Base-by-base conservation (phyloP, 2,113 vertebrate species). In the Tachuris rubrigastra region DNA sequence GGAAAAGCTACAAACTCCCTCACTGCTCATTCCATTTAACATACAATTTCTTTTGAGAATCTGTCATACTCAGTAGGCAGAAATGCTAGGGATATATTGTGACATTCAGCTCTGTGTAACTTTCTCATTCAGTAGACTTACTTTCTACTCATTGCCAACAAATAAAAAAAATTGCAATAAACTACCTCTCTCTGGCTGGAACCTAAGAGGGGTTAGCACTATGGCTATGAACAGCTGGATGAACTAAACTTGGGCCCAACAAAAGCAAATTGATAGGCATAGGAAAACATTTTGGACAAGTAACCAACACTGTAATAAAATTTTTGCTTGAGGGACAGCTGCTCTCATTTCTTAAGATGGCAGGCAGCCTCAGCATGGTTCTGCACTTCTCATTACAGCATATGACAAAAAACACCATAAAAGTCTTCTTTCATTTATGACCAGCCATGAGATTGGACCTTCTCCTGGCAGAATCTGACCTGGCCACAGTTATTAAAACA, bases 281-380 rank as follows among this genome's bases (percentile, higher is more conserved):
- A 87, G 91, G 86, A 95, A 95, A 92, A 82, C 17, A 85, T 89
- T 95, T 94, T 84, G 85, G 85, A 92, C 90, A 93, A 94, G 53
- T 80, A 85, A 88, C 75, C 37, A 92, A 90, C 41, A 66, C 39
- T 44, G 73, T 71, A 95, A 95, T 95, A 90, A 90, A 77, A 44
- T 18, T 63, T 82, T 95, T 92, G 59, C 91, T 96, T 95, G 84
- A 97, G 72, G 76, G 94, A 92, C 83, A 93, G 65, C 42, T 63
- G 69, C 11, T 94, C 56, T 87, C 60, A 65, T 75, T 93, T 91
- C 68, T 95, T 77, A 90, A 89, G 69, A 87, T 86, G 83, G 60
- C 53, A 93, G 72, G 50, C 46, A 88, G 50, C 35, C 77, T 88
- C 72, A 77, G 46, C 22, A 81, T 80, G 72, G 68, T 90, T 93